phyloP scores from a whole-genome alignment of 2,888 invertebrate species.

The Clivina fossor region DNA sequence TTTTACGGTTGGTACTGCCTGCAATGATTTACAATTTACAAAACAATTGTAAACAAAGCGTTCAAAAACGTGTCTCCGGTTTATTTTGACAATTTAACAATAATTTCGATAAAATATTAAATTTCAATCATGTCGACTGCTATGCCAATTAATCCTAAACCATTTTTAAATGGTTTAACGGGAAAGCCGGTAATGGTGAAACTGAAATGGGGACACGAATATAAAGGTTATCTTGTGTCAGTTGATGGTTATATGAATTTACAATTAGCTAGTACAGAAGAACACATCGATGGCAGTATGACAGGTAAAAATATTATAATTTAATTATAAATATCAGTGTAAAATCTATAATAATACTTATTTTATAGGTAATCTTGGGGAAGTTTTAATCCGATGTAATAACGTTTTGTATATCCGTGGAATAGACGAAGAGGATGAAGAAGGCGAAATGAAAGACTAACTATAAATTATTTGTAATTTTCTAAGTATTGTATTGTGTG shows the following conservation, averaged over 20 bases:
- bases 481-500: too few species aligned
- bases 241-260: constrained; percentile 99
- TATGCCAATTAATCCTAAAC: constrained; percentile 99
- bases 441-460: constrained; percentile 92
- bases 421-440: constrained; percentile 95
- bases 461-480: constrained; percentile 11
- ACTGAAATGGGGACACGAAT: constrained; percentile 99
- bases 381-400: constrained; percentile 96
- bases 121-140: constrained; percentile 68
- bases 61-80: constrained; percentile 24
- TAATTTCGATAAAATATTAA: constrained; percentile 6
- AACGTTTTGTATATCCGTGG: constrained; percentile 95
- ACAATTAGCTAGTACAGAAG: constrained; percentile 96
- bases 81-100: not conserved
- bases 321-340: not conserved
- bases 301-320: too few species aligned
- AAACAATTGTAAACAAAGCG: constrained; percentile 26
- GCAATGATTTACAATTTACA: too few species aligned
- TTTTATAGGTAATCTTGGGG: constrained; percentile 79
- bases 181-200: constrained; percentile 98
- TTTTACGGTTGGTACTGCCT: too few species aligned
- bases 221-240: constrained; percentile 96
- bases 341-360: constrained; percentile 17
- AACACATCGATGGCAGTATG: constrained; percentile 88
- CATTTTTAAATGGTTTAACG: constrained; percentile 95